Conservation (phyloP, 2,113 vertebrate species). For the Etheostoma spectabile region DNA sequence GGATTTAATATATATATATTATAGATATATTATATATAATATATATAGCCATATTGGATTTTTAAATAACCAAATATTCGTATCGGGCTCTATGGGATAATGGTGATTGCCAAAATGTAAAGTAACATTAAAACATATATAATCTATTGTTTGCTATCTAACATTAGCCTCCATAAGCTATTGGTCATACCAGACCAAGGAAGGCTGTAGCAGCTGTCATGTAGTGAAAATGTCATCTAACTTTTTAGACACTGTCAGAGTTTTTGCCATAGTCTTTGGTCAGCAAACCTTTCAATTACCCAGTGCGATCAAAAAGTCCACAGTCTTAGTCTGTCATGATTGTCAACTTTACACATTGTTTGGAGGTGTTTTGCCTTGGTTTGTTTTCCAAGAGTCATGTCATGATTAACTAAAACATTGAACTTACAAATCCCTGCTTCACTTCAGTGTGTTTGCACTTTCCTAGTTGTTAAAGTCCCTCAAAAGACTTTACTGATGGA, state of each 20-base stretch:
- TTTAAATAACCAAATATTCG: no score
- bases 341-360: background rate
- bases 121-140: background rate
- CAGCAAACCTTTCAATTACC: no score
- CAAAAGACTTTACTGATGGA: slow-evolving; percentile 98
- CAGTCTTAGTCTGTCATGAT: background rate
- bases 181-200: background rate
- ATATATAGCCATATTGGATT: no score
- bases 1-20: no score
- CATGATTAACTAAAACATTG: background rate
- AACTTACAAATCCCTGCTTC: background rate
- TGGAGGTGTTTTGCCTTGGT: background rate
- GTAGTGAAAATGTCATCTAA: background rate
- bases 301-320: background rate
- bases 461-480: slow-evolving; percentile 97
- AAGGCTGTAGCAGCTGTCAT: background rate
- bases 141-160: background rate
- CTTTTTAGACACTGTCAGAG: no score
- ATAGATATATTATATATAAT: no score
- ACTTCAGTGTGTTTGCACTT: background rate
- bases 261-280: no score
- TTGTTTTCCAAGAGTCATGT: background rate
- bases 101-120: background rate
- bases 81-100: background rate
- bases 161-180: background rate